Base-by-base conservation (phyloP, 2,797 vertebrate genomes). In the Synanceia verrucosa region DNA sequence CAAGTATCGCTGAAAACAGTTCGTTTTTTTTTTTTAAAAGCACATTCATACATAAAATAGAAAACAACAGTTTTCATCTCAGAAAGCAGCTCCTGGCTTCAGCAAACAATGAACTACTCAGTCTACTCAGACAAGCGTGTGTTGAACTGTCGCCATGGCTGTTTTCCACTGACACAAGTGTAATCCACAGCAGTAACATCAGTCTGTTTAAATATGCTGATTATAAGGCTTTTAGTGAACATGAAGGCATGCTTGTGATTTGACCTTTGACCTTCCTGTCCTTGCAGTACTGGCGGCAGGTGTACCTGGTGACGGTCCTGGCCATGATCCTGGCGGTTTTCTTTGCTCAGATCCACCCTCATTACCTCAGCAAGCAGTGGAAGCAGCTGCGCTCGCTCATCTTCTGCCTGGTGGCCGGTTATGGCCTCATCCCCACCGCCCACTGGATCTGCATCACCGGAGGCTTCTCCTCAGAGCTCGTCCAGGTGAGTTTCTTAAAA, bases 381-480 rank as follows among this genome's bases (percentile, higher is more conserved):
- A 95, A 95, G 86, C 93, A 93, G 71, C 91, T 97, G 58, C 97
- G 96, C 70, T 97, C 95, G 0, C 11, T 96, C 89, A 96, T 96
- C 90, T 98, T 98, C 77, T 98, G 96, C 88, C 95, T 89, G 0
- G 95, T 99, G 48, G 96, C 95, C 0, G 95, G 95, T 0, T 98
- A 97, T 0, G 96, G 98, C 36, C 90, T 99, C 47, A 85, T 99
- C 63, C 97, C 97, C 58, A 97, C 96, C 37, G 68, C 96, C 78
- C 97, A 99, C 82, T 99, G 97, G 97, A 91, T 99, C 72, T 97
- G 95, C 94, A 92, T 98, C 59, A 96, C 96, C 1, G 97, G 96
- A 0, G 97, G 97, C 7, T 64, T 97, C 26, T 79, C 94, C 53
- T 93, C 96, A 0, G 91, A 95, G 43, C 95, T 98, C 9, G 97